Percentiles rank a stretch among this genome's conserved stretches.
Conservation (phyloP, 1,140 invertebrate genomes). For the Conus ventricosus region DNA sequence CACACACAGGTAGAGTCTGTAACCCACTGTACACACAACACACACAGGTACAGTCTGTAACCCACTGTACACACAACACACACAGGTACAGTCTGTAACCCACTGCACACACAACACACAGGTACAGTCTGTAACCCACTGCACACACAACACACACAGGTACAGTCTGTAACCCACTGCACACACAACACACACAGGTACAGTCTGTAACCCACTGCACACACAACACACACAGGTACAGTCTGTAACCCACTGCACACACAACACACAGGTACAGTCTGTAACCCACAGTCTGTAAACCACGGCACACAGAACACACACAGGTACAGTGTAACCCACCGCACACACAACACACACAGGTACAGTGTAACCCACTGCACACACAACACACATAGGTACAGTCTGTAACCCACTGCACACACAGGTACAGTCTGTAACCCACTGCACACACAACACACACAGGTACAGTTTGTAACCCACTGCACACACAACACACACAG, state of each 20-base stretch:
- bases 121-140: background rate
- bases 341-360: too few species aligned
- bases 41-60: conserved; percentile 75
- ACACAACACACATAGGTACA: conserved; percentile 77
- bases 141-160: background rate
- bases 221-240: conserved; percentile 52
- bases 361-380: conserved; percentile 79
- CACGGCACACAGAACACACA: background rate
- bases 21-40: conserved; percentile 74
- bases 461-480: conserved; percentile 72
- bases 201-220: conserved; percentile 78
- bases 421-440: conserved; percentile 75
- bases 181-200: conserved; percentile 72
- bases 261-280: background rate
- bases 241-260: conserved; percentile 52
- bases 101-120: background rate
- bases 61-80: background rate
- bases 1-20: conserved; percentile 80
- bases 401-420: conserved; percentile 78
- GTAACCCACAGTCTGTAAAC: background rate
- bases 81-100: conserved; percentile 76
- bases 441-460: conserved; percentile 62
- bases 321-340: too few species aligned
- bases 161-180: conserved; percentile 77
- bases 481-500: background rate